Percentiles rank a stretch among this genome's conserved stretches.
These are phyloP conservation scores for Oxytorus armatus DNA, from an alignment of 2,888 invertebrate species.

Conservation along the genomic window DNA sequence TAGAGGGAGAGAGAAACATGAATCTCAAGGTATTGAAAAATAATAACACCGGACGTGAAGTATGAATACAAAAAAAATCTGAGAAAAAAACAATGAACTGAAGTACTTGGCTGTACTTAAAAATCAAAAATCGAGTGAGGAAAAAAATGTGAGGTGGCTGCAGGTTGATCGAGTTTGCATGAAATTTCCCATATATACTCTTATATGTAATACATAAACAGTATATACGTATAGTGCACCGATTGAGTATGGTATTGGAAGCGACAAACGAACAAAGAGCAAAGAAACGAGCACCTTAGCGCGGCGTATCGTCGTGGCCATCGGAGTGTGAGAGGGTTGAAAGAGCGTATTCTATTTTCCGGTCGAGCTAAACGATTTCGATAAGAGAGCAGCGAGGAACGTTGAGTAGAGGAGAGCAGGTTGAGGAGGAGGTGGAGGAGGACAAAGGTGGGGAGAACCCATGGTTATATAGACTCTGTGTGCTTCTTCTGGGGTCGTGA, in stretches of 20 bases:
- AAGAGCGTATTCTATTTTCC: conserved; percentile 68
- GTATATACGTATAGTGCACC: not conserved
- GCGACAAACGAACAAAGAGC: conserved; percentile 64
- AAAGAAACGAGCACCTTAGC: conserved; percentile 59
- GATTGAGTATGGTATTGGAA: conserved; percentile 45
- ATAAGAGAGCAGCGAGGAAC: conserved; percentile 60
- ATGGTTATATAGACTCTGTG: too few species aligned
- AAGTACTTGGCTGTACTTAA: too few species aligned
- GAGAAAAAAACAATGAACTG: too few species aligned
- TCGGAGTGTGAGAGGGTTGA: conserved; percentile 62
- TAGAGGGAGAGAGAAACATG: too few species aligned
- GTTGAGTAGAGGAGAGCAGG: conserved; percentile 28
- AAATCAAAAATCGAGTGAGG: not conserved
- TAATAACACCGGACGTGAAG: too few species aligned
- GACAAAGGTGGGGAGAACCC: too few species aligned
- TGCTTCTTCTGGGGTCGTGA: too few species aligned
- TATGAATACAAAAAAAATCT: too few species aligned
- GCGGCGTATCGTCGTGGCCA: conserved; percentile 52
- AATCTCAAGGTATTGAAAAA: too few species aligned
- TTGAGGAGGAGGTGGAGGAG: too few species aligned
- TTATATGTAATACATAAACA: not conserved
- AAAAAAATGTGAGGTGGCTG: too few species aligned
- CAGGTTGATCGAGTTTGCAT: not conserved
- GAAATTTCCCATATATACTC: not conserved
- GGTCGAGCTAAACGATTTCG: conserved; percentile 69